Conservation (phyloP, 2,113 vertebrate species). For the Lota lota region DNA sequence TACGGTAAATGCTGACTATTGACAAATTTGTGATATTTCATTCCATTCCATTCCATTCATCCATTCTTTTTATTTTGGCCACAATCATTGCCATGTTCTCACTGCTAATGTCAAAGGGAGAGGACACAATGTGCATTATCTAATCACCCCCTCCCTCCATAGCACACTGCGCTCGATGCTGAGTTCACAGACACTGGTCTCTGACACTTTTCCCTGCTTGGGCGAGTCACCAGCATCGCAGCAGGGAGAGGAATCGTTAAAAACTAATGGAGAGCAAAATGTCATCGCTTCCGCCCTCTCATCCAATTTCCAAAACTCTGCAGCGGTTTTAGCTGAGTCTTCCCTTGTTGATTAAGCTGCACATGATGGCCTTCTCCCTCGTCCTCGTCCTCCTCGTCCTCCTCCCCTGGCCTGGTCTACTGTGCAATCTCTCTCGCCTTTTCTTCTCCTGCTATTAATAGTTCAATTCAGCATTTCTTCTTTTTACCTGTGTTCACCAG, state of each 20-base stretch:
- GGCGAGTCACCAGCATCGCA: slow-evolving; percentile 9
- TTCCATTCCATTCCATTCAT: too few relatives aligned
- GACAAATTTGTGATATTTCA: too few relatives aligned
- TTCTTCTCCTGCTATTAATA: slow-evolving; percentile 20
- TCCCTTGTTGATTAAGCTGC: slow-evolving; percentile 54
- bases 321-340: slow-evolving; percentile 42
- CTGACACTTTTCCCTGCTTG: too few relatives aligned
- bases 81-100: too few relatives aligned
- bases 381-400: slow-evolving; percentile 3
- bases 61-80: too few relatives aligned
- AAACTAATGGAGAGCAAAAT: slow-evolving; percentile 47
- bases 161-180: too few relatives aligned
- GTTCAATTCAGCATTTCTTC: slow-evolving; percentile 44
- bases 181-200: too few relatives aligned
- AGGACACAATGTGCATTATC: too few relatives aligned
- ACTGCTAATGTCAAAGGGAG: too few relatives aligned
- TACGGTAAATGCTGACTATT: too few relatives aligned
- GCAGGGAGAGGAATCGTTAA: slow-evolving; percentile 37
- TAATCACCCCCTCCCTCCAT: too few relatives aligned
- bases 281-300: slow-evolving; percentile 48
- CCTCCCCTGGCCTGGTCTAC: background rate
- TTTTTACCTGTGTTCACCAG: slow-evolving; percentile 23
- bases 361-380: slow-evolving; percentile 26
- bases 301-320: slow-evolving; percentile 34
- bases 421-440: slow-evolving; percentile 27